Evolutionary conservation across 2,113 vertebrate genomes (phyloP), one percentile per base, ranked within the genome.

Genomic region (Oryzias curvinotus): DNA sequence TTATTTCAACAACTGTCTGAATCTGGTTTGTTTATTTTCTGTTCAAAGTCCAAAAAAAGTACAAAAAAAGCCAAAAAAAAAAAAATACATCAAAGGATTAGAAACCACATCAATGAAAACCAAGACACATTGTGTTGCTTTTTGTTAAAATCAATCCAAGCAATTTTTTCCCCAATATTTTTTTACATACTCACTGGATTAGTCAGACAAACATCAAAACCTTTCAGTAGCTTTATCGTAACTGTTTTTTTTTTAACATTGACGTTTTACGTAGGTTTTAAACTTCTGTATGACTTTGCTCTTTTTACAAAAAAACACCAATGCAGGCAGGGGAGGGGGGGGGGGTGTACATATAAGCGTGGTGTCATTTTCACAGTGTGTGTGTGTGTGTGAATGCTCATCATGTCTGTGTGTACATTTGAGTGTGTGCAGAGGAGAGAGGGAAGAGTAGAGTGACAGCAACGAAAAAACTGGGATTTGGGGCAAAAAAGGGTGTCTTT

Each of bases 31-130:
- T 87, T 89, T 81, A 84, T 63, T 90, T 73, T 84, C 90, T 91
- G 81, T 88, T 93, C 46, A 71, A 87, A 87, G 74, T 91, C 90
- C 92, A 93, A 96, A 96, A 98, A 96, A 95, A 96, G 93, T 96
- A 97, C 93, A 94, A 96, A 96, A 98, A 96, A 95, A 96, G 93
- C 96, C 96, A 93, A 94, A 96, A 96, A 96, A 92, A 91, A 77
- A 5, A 59, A 13, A 60, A 67, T 86, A 95, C 88, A 91, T 93
- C 90, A 85, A 91, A 93, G 93, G 93, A 92, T 96, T 92, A 95
- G 95, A 97, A 97, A 96, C 91, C 93, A 95, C 95, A 94, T 92
- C 90, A 91, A 91, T 87, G 89, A 90, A 86, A 91, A 90, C 87
- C 83, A 90, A 91, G 90, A 93, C 90, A 92, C 90, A 87, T 84